A percentile compares a stretch with the other conserved stretches of the same genome.
These are phyloP conservation scores for Willowsia nigromaculata DNA, from an alignment of 2,888 invertebrate species.

Conservation along the genomic window DNA sequence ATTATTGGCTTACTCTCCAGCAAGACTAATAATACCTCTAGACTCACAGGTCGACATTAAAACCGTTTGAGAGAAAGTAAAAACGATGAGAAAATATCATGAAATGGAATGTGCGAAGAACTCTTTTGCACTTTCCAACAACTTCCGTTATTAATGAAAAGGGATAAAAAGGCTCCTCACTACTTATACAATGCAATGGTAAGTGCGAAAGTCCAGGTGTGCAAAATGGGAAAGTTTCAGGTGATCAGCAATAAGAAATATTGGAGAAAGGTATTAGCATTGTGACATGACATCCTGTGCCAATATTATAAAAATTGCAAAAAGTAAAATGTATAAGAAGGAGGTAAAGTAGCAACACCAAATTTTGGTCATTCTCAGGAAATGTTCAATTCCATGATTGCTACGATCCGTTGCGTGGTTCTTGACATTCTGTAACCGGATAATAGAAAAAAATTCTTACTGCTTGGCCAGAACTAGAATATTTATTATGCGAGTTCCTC, in stretches of 20 bases:
- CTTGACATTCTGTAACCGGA: background rate
- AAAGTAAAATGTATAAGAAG: no score
- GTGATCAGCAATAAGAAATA: background rate
- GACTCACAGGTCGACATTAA: background rate
- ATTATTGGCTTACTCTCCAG: background rate
- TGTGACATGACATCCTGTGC: background rate
- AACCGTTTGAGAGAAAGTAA: background rate
- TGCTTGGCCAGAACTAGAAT: background rate
- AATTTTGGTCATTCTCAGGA: no score
- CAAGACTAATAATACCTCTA: background rate
- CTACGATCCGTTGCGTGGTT: background rate
- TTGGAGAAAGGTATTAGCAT: background rate
- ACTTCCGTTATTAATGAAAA: conserved; percentile 1
- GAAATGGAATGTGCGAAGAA: background rate
- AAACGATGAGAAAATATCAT: background rate
- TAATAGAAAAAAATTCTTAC: background rate
- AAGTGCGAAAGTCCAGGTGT: background rate
- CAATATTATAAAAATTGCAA: no score
- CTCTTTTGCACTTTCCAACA: background rate
- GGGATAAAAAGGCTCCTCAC: background rate
- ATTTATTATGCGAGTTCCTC: background rate
- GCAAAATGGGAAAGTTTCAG: conserved; percentile 23
- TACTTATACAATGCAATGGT: no score
- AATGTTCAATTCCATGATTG: conserved; percentile 11
- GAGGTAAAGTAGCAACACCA: no score